A percentile compares a stretch with the other conserved stretches of the same genome.
These are phyloP conservation scores for Pachypanchax playfairii DNA, from an alignment of 2,113 vertebrate species.

Conservation along the genomic window DNA sequence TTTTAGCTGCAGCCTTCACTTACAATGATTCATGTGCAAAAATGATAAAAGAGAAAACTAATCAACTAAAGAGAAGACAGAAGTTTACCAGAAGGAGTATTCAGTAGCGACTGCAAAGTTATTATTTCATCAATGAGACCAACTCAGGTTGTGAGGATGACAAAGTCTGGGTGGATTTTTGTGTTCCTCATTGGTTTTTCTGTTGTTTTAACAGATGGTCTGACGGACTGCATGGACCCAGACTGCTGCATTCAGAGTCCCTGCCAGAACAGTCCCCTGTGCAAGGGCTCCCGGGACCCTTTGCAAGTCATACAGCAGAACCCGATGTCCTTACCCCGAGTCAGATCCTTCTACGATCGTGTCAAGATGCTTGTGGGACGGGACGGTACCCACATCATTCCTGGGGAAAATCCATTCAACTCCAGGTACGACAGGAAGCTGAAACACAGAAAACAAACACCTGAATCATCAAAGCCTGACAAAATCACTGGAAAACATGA, in stretches of 20 bases:
- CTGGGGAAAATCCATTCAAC: constrained; percentile 96
- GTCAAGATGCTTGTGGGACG: constrained; percentile 95
- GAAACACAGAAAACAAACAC: background rate
- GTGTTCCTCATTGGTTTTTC: background rate
- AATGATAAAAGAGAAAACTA: constrained; percentile 10
- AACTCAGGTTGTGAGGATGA: constrained; percentile 30
- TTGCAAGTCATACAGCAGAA: constrained; percentile 94
- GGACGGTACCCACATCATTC: constrained; percentile 97
- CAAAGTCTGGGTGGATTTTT: constrained; percentile 13
- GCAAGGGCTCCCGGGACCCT: constrained; percentile 93
- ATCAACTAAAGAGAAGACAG: constrained; percentile 26
- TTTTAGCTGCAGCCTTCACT: background rate
- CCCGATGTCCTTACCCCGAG: constrained; percentile 81
- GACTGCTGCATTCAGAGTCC: constrained; percentile 97
- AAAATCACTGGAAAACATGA: background rate
- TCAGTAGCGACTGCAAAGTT: constrained; percentile 11
- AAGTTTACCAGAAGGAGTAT: constrained; percentile 30
- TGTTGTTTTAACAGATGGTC: constrained; percentile 84
- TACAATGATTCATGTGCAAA: background rate
- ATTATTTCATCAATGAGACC: constrained; percentile 13
- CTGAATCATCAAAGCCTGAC: no score
- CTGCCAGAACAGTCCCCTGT: constrained; percentile 95
- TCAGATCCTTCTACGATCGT: constrained; percentile 95
- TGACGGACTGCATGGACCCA: constrained; percentile 97
- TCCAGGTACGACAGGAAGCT: constrained; percentile 85